A percentile compares a stretch with the other conserved stretches of the same genome.
phyloP scores from a whole-genome alignment of 1,140 invertebrate species.

The Bombus fervidus region DNA sequence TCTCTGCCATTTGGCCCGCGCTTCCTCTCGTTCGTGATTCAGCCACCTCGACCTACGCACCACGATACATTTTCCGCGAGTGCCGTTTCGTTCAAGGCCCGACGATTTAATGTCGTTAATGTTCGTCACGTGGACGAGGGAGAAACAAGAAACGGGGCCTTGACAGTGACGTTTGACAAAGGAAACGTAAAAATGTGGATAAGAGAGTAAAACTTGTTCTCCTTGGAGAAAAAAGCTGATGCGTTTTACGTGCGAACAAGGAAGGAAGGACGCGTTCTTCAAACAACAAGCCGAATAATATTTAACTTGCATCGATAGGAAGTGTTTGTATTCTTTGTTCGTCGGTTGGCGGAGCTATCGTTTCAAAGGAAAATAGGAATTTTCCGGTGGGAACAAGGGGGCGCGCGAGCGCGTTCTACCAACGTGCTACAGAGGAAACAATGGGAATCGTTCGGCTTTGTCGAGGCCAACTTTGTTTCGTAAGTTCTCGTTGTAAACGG shows the following conservation, averaged over 20 bases:
- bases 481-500: slow-evolving; percentile 40
- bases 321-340: not conserved
- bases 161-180: not conserved
- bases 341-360: not conserved
- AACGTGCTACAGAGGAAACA: slow-evolving; percentile 44
- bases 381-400: not conserved
- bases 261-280: not conserved
- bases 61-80: slow-evolving; percentile 4
- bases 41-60: slow-evolving; percentile 49
- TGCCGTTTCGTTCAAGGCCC: slow-evolving; percentile 45
- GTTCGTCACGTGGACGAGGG: not conserved
- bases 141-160: slow-evolving; percentile 6
- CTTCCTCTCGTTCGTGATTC: slow-evolving; percentile 28
- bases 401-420: slow-evolving; percentile 10
- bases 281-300: not conserved
- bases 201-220: not conserved
- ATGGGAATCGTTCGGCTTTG: slow-evolving; percentile 56
- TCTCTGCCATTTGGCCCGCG: not conserved
- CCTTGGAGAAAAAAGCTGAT: not conserved
- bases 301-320: slow-evolving; percentile 14
- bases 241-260: not conserved
- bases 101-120: slow-evolving; percentile 42
- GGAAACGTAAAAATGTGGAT: not conserved
- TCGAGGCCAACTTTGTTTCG: slow-evolving; percentile 58
- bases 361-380: slow-evolving; percentile 12